Evolutionary conservation across 2,797 vertebrate genomes (phyloP).

Genomic region (Pristis pectinata): DNA sequence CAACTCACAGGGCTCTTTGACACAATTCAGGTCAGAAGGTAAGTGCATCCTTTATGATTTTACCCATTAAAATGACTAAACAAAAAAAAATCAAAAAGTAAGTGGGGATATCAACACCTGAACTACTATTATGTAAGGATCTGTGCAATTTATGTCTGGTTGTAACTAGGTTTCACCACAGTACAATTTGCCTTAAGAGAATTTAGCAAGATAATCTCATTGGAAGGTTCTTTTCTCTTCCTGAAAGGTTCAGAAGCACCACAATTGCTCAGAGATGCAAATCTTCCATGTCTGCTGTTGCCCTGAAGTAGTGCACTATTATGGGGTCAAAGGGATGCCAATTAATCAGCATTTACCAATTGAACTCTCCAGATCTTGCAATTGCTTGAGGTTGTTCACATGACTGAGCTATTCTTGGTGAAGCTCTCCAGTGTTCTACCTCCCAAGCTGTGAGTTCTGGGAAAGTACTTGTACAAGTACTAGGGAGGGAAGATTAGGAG

Average conservation of each 20-base stretch:
- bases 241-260: neutral
- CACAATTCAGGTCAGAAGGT: neutral
- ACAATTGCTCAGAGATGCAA: neutral
- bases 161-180: neutral
- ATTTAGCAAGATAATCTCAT: neutral
- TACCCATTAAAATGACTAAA: neutral
- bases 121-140: neutral
- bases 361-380: neutral
- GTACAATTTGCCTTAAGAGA: neutral
- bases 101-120: neutral
- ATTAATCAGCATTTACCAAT: neutral
- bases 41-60: neutral
- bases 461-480: no score
- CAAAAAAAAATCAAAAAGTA: neutral
- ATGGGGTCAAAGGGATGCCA: neutral
- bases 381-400: neutral
- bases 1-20: neutral
- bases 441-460: no score
- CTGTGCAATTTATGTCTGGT: neutral
- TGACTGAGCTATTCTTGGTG: neutral
- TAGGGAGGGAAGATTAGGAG: no score
- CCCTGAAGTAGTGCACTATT: neutral
- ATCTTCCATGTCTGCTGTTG: neutral
- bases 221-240: neutral
- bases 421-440: no score